Conservation (phyloP, 2,888 invertebrate genomes). For the Lasioglossum pauxillum region DNA sequence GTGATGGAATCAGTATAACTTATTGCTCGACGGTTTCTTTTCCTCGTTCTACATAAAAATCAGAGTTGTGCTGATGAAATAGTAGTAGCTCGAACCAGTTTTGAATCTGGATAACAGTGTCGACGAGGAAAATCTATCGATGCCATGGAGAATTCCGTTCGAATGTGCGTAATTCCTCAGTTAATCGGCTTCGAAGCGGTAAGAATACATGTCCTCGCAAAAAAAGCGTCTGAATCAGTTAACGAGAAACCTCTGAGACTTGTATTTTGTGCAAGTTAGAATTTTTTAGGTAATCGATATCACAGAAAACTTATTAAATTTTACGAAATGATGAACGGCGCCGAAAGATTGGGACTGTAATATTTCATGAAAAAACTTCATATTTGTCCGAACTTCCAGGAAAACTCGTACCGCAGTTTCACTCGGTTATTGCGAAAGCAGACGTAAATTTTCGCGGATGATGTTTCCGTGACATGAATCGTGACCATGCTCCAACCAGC, state of each 20-base stretch:
- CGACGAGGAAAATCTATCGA: background rate
- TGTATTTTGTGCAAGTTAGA: background rate
- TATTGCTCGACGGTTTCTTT: background rate
- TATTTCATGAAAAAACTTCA: no score
- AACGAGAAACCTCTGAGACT: background rate
- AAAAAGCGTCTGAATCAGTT: background rate
- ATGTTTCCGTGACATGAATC: background rate
- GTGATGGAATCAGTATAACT: background rate
- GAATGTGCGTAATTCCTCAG: background rate
- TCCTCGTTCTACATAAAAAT: background rate
- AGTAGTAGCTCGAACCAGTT: background rate
- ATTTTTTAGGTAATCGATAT: background rate
- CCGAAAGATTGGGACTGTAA: no score
- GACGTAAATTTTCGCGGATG: background rate
- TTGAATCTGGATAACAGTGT: background rate
- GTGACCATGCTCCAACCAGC: background rate
- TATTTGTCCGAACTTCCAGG: background rate
- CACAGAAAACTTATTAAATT: background rate
- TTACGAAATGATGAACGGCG: background rate
- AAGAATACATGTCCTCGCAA: background rate
- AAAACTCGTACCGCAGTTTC: background rate
- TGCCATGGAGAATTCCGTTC: background rate
- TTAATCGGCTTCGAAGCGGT: background rate
- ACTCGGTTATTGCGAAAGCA: background rate
- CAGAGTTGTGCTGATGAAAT: background rate